Percentiles rank a stretch among this genome's conserved stretches.
These are phyloP conservation scores for Aphodius granarius DNA, from an alignment of 2,888 invertebrate species.

Conservation along the genomic window DNA sequence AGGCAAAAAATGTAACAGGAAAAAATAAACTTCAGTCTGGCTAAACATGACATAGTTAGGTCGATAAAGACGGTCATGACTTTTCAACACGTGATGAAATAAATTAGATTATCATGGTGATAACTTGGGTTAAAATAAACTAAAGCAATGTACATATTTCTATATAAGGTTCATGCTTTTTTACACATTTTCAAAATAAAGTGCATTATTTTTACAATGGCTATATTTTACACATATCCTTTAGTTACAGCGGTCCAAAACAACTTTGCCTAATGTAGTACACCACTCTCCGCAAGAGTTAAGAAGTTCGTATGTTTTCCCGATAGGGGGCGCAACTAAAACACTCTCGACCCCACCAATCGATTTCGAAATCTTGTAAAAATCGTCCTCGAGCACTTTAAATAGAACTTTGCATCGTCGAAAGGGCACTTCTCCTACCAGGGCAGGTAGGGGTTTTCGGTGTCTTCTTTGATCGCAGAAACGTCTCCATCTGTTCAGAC, in stretches of 20 bases:
- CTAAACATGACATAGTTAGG: background rate
- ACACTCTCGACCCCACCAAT: background rate
- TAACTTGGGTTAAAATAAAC: background rate
- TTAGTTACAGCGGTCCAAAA: too few species aligned
- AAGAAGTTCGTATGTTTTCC: background rate
- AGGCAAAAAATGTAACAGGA: background rate
- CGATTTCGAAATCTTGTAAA: background rate
- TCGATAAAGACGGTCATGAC: constrained; percentile 19
- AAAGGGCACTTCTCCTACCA: background rate
- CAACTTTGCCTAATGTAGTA: too few species aligned
- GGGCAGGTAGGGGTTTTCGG: background rate
- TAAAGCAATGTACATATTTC: background rate
- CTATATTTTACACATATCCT: too few species aligned
- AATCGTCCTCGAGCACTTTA: background rate
- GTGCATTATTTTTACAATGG: background rate
- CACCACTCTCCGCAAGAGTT: too few species aligned
- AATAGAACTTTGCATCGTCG: background rate
- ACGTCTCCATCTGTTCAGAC: background rate
- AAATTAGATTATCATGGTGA: constrained; percentile 32
- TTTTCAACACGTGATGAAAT: constrained; percentile 37
- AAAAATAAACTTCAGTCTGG: background rate
- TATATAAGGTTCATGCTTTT: background rate
- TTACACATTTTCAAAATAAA: too few species aligned
- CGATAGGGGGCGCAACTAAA: background rate
- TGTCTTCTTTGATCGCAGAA: background rate